A percentile compares a stretch with the other conserved stretches of the same genome.
Conservation (phyloP, 2,888 invertebrate genomes). For the Eristalis pertinax region DNA sequence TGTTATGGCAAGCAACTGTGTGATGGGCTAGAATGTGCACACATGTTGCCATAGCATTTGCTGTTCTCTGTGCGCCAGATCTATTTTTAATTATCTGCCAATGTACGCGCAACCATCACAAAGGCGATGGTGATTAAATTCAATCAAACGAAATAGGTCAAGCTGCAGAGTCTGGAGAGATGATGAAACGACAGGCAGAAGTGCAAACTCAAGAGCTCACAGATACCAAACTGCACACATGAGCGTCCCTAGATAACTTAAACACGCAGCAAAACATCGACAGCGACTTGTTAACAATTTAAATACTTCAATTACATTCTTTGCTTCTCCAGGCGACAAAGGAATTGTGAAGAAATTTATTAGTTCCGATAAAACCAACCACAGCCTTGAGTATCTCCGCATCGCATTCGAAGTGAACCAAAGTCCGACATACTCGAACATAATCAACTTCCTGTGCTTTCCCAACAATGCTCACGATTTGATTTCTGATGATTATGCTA, state of each 20-base stretch:
- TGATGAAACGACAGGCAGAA: background rate
- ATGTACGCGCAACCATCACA: background rate
- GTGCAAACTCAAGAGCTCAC: background rate
- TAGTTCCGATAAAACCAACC: background rate
- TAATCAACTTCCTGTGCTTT: conserved; percentile 9
- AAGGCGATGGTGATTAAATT: background rate
- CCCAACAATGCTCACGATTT: conserved; percentile 6
- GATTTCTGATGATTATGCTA: conserved; percentile 5
- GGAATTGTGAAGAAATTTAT: background rate
- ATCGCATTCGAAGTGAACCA: background rate
- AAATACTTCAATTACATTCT: background rate
- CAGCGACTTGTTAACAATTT: background rate
- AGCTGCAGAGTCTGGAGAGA: background rate
- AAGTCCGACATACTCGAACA: background rate
- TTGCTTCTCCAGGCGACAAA: background rate
- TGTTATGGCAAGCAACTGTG: background rate
- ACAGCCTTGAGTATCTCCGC: background rate
- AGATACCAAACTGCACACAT: background rate
- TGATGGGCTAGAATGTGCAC: background rate
- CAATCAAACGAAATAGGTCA: background rate
- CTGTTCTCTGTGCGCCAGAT: background rate
- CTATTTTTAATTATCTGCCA: background rate
- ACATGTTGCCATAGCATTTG: background rate
- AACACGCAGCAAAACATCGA: background rate
- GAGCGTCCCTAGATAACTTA: background rate